Conservation (phyloP, 2,888 invertebrate species). For the Phasia obesa region DNA sequence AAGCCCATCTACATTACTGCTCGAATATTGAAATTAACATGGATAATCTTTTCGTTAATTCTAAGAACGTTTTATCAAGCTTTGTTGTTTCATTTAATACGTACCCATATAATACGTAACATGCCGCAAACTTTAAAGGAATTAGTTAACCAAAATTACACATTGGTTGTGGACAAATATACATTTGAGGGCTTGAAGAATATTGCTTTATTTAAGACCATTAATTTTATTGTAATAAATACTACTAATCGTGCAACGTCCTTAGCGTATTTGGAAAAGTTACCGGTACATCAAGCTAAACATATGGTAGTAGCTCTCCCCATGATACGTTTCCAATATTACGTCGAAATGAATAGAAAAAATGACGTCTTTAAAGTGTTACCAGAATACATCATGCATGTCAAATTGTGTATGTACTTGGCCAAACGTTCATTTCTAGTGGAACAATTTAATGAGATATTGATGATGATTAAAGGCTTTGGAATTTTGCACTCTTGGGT, state of each 20-base stretch:
- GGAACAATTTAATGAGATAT: constrained; percentile 55
- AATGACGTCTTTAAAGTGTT: constrained; percentile 56
- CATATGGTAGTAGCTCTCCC: constrained; percentile 30
- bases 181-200: constrained; percentile 12
- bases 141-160: constrained; percentile 45
- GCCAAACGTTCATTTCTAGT: constrained; percentile 71
- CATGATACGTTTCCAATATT: constrained; percentile 56
- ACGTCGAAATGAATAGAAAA: constrained; percentile 22
- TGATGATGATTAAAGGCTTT: constrained; percentile 51
- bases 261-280: constrained; percentile 33
- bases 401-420: constrained; percentile 70
- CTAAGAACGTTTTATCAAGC: constrained; percentile 72
- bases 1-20: constrained; percentile 36
- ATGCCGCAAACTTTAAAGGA: constrained; percentile 56
- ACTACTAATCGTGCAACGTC: constrained; percentile 24
- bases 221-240: constrained; percentile 34
- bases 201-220: not conserved
- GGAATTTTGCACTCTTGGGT: constrained; percentile 69
- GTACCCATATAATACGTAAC: constrained; percentile 51
- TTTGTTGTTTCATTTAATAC: constrained; percentile 66
- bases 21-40: constrained; percentile 60
- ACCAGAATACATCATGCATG: constrained; percentile 61
- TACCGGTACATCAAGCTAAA: not conserved
- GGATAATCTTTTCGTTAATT: constrained; percentile 66
- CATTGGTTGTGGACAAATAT: constrained; percentile 34